Conservation (phyloP, 2,888 invertebrate genomes). For the Ochropacha duplaris region DNA sequence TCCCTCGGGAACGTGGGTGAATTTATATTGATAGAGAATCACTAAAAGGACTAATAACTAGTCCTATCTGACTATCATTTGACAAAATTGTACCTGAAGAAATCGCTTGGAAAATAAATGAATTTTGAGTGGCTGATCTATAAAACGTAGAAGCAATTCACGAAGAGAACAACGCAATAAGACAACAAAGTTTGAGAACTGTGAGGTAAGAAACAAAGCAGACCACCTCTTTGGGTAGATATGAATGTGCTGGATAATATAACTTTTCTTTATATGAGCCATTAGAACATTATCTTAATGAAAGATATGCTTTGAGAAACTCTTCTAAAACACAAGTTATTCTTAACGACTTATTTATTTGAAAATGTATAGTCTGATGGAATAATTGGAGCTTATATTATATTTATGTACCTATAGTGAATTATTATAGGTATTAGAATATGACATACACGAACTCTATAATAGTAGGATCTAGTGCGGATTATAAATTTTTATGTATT, state of each 20-base stretch:
- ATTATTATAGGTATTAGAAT: not conserved
- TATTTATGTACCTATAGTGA: not conserved
- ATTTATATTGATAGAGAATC: not conserved
- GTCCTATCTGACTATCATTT: not conserved
- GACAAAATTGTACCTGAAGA: not conserved
- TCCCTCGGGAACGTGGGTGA: no score
- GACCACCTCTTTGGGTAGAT: constrained; percentile 53
- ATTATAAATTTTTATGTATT: no score
- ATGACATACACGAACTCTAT: not conserved
- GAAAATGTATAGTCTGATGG: not conserved
- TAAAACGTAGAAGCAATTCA: constrained; percentile 46
- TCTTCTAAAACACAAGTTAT: not conserved
- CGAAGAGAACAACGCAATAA: constrained; percentile 57
- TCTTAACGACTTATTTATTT: not conserved
- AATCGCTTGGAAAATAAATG: not conserved
- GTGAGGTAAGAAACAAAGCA: constrained; percentile 60
- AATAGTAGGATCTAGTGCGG: no score
- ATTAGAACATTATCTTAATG: constrained; percentile 49
- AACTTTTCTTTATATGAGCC: constrained; percentile 48
- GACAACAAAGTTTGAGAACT: constrained; percentile 53
- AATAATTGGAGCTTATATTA: not conserved
- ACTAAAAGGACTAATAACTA: not conserved
- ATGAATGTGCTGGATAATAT: constrained; percentile 54
- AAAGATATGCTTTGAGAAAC: constrained; percentile 10
- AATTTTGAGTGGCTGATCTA: constrained; percentile 22